phyloP scores from a whole-genome alignment of 2,888 invertebrate genomes.

The Mechanitis messenoides region DNA sequence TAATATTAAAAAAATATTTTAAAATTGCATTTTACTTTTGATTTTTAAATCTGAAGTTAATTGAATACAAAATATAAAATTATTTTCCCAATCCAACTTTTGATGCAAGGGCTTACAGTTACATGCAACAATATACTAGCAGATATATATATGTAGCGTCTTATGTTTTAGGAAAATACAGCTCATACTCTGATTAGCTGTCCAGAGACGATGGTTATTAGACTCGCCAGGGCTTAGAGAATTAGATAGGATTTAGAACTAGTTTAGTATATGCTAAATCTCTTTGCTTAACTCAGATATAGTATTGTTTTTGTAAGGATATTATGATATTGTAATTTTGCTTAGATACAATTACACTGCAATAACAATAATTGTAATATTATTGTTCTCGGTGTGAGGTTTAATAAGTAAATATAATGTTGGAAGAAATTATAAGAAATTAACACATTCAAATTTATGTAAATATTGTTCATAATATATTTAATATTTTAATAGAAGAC shows the following conservation, averaged over 20 bases:
- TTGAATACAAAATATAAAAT: not conserved
- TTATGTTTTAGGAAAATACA: slow-evolving; percentile 9
- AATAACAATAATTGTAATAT: too few species aligned
- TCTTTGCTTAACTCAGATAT: not conserved
- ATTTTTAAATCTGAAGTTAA: too few species aligned
- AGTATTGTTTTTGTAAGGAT: not conserved
- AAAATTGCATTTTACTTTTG: not conserved
- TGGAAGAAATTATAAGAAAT: too few species aligned
- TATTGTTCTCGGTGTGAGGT: too few species aligned
- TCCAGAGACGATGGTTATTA: slow-evolving; percentile 18
- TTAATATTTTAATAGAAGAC: too few species aligned
- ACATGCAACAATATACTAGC: not conserved
- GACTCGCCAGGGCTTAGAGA: slow-evolving; percentile 18
- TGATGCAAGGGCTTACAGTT: too few species aligned
- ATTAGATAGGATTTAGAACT: slow-evolving; percentile 13
- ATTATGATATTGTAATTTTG: not conserved
- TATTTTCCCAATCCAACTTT: not conserved
- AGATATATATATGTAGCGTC: not conserved
- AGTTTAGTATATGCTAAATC: not conserved
- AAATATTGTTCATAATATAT: too few species aligned
- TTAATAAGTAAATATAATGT: too few species aligned
- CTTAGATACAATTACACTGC: not conserved
- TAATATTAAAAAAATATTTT: not conserved
- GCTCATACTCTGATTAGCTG: slow-evolving; percentile 21
- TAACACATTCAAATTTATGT: too few species aligned